phyloP scores from a whole-genome alignment of 1,140 invertebrate genomes.

The Glossosoma conforme region DNA sequence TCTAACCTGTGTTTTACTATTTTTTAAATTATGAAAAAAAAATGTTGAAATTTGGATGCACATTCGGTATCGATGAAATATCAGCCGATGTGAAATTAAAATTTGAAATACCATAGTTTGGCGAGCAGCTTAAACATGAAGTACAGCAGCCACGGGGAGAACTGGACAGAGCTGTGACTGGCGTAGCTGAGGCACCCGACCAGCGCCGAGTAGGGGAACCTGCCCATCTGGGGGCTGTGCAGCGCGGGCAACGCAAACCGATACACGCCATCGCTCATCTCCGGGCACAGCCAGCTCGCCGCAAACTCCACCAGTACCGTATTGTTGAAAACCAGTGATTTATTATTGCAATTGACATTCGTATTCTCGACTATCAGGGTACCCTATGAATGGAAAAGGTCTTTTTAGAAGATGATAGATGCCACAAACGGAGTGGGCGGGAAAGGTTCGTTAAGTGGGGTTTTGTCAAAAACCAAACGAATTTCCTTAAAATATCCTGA shows the following conservation, averaged over 20 bases:
- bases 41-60: no score
- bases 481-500: conserved; percentile 71
- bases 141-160: conserved; percentile 47
- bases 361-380: conserved; percentile 37
- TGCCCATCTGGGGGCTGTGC: conserved; percentile 35
- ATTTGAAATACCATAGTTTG: conserved; percentile 59
- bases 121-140: conserved; percentile 61
- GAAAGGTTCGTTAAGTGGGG: conserved; percentile 64
- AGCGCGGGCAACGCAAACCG: conserved; percentile 54
- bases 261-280: conserved; percentile 53
- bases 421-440: conserved; percentile 72
- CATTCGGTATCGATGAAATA: no score
- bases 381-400: conserved; percentile 58
- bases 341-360: conserved; percentile 33
- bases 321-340: conserved; percentile 37
- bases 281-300: conserved; percentile 48
- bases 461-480: conserved; percentile 62
- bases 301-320: conserved; percentile 47
- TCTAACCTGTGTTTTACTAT: no score
- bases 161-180: conserved; percentile 35
- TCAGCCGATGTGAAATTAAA: no score
- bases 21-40: no score
- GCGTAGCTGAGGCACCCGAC: conserved; percentile 26
- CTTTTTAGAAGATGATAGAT: conserved; percentile 71
- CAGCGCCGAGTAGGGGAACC: conserved; percentile 42